Conservation (phyloP, 2,888 invertebrate species). For the Diplolepis rosae region DNA sequence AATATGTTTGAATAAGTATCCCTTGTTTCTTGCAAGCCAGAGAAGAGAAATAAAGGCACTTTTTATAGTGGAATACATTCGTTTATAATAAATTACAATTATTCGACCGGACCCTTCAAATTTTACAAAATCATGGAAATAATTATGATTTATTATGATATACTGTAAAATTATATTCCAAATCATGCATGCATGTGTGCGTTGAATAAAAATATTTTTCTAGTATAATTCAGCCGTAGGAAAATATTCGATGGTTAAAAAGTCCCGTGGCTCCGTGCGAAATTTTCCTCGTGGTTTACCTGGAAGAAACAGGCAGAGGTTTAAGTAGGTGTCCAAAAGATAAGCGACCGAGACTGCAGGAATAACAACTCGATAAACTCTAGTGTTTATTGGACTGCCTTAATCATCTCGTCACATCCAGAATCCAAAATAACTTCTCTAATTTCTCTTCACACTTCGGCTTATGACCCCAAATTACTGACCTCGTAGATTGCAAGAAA, state of each 20-base stretch:
- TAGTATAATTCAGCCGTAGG: neutral
- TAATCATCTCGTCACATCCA: conserved; percentile 30
- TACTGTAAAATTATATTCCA: no score
- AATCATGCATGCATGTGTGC: no score
- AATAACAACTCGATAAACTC: conserved; percentile 71
- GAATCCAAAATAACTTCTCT: neutral
- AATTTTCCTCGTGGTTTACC: conserved; percentile 33
- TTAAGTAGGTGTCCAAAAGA: conserved; percentile 72
- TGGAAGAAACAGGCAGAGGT: conserved; percentile 50
- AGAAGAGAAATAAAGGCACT: neutral
- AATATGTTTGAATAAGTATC: neutral
- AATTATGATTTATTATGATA: no score
- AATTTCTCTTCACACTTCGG: conserved; percentile 38
- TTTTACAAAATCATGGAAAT: no score
- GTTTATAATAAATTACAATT: no score
- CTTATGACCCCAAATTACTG: conserved; percentile 59
- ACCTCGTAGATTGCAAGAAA: neutral
- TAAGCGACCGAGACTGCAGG: conserved; percentile 67
- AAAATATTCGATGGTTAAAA: neutral
- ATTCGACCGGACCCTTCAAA: no score
- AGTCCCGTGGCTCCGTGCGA: conserved; percentile 30
- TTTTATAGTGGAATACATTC: no score
- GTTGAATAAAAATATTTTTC: neutral
- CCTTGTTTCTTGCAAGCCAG: neutral
- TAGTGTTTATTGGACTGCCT: conserved; percentile 69